Conservation (phyloP, 2,888 invertebrate species). For the Trilocha varians region DNA sequence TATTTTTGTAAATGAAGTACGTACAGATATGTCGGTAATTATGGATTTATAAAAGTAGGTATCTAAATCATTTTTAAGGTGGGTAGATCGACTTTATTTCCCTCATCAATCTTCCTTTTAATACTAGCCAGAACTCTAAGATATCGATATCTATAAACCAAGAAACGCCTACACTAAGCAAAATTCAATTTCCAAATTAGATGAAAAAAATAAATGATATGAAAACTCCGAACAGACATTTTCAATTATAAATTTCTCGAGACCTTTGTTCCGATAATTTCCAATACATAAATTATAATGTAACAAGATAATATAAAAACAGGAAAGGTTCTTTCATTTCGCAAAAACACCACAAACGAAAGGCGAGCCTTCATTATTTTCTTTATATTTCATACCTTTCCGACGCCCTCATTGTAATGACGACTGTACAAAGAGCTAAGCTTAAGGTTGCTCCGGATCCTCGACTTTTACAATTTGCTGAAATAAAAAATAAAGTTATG, state of each 20-base stretch:
- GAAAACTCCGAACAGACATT: too few relatives aligned
- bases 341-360: not conserved
- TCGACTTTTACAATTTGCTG: not conserved
- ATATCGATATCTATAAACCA: too few relatives aligned
- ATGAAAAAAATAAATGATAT: not conserved
- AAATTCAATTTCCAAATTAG: too few relatives aligned
- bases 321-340: slow-evolving; percentile 4
- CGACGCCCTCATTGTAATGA: slow-evolving; percentile 4
- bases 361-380: not conserved
- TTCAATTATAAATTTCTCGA: not conserved
- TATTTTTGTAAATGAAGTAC: too few relatives aligned
- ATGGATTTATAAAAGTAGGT: too few relatives aligned
- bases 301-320: slow-evolving; percentile 6
- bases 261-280: slow-evolving; percentile 9
- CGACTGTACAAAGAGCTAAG: slow-evolving; percentile 12
- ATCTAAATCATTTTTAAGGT: too few relatives aligned
- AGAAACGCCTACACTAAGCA: too few relatives aligned
- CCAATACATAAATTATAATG: slow-evolving; percentile 14
- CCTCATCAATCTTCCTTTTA: too few relatives aligned
- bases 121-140: too few relatives aligned
- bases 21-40: too few relatives aligned
- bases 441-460: slow-evolving; percentile 8
- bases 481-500: not conserved
- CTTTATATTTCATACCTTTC: slow-evolving; percentile 5
- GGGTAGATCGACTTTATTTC: too few relatives aligned